Evolutionary conservation across 2,797 vertebrate species (phyloP), one percentile per base, ranked within the genome.

Genomic region (Sebastes dallii): DNA sequence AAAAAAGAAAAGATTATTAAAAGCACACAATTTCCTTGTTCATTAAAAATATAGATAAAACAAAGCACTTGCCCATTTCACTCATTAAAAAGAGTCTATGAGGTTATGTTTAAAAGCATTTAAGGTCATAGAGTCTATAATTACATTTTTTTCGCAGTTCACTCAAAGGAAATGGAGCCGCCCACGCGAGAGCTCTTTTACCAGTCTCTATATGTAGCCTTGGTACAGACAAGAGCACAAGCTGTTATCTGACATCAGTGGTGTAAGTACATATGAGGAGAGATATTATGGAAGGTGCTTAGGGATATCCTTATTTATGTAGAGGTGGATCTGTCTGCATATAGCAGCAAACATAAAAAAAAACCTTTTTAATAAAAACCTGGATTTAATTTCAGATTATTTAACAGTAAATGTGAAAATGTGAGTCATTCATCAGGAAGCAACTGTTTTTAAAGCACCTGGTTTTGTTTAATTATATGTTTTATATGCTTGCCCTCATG

Each of bases 21-120:
- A 10, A 54, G 16, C 10, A 52, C 22, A 52, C 5, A 1, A 66
- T 65, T 73, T 67, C 9, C 8, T 61, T 22, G 54, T 72, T 66
- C 4, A 66, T 74, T 61, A 6, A 56, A 72, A 70, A 22, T 66
- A 6, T 3, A 46, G 25, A 62, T 72, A 22, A 55, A 81, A 60
- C 29, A 56, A 77, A 67, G 27, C 32, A 67, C 9, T 64, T 77
- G 36, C 22, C 18, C 4, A 60, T 74, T 58, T 67, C 8, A 62
- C 22, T 34, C 2, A 39, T 69, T 60, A 36, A 14, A 27, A 66
- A 62, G 34, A n/a, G n/a, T 60, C 20, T 7, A 54, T 30, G 3
- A 32, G 24, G 36, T 71, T 59, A 18, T 73, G 55, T 73, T 78
- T 65, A 34, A 81, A 81, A 69, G 24, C 32, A 75, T 67, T 66